A percentile compares a stretch with the other conserved stretches of the same genome.
phyloP scores from a whole-genome alignment of 2,797 vertebrate species.

The Cetoscarus ocellatus region DNA sequence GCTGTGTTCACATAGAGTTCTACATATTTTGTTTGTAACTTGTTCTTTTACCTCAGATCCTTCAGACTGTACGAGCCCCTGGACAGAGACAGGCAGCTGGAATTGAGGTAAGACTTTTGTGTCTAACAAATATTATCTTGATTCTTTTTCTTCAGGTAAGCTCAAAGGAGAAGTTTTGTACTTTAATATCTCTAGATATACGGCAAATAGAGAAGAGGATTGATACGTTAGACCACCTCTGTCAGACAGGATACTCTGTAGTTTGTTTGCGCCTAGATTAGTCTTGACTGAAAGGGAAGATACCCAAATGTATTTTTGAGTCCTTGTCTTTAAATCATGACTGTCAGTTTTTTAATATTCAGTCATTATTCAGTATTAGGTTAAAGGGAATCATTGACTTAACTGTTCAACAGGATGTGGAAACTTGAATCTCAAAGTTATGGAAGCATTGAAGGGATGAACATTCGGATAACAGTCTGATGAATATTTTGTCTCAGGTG shows the following conservation, averaged over 20 bases:
- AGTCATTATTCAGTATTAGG: too few species aligned
- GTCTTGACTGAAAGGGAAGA: not conserved
- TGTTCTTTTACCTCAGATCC: conserved; percentile 82
- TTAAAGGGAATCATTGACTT: too few species aligned
- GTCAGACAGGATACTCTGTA: not conserved
- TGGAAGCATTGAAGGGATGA: too few species aligned
- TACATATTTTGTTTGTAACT: not conserved
- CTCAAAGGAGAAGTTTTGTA: not conserved
- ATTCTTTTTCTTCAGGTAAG: not conserved
- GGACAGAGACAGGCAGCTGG: conserved; percentile 94
- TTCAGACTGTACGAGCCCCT: conserved; percentile 93
- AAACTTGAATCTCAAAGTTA: too few species aligned
- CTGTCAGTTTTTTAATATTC: too few species aligned
- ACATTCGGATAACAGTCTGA: too few species aligned
- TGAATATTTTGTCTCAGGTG: conserved; percentile 80
- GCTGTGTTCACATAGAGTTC: not conserved
- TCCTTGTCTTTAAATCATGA: too few species aligned
- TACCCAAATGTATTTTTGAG: not conserved
- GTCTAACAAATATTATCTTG: not conserved
- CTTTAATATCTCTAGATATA: not conserved
- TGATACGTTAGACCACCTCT: too few species aligned
- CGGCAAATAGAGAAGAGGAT: not conserved
- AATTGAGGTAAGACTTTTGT: conserved; percentile 89
- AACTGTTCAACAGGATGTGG: too few species aligned
- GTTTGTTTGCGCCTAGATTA: not conserved